Evolutionary conservation across 2,888 invertebrate genomes (phyloP).

Genomic region (Euspilapteryx auroguttella): DNA sequence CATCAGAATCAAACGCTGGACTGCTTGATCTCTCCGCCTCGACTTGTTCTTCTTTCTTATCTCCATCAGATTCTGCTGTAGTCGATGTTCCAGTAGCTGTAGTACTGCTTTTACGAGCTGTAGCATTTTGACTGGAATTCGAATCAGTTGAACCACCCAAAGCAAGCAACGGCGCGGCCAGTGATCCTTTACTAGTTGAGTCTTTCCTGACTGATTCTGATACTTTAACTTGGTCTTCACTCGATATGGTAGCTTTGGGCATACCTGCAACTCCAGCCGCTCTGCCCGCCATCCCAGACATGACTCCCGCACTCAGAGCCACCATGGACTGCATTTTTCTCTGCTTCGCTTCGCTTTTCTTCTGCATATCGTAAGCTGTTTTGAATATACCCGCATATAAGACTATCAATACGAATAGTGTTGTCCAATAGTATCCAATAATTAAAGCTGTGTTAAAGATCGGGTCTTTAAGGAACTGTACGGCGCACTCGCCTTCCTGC

Average conservation of each 20-base stretch:
- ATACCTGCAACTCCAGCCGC: conserved; percentile 86
- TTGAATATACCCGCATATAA: conserved; percentile 97
- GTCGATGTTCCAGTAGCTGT: conserved; percentile 62
- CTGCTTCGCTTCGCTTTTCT: conserved; percentile 94
- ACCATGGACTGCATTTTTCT: conserved; percentile 96
- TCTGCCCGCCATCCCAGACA: conserved; percentile 88
- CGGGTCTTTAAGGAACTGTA: conserved; percentile 96
- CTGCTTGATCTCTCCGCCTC: conserved; percentile 85
- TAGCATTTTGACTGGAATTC: conserved; percentile 64
- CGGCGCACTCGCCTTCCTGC: conserved; percentile 86
- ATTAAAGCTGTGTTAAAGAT: conserved; percentile 96
- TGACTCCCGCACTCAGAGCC: conserved; percentile 84
- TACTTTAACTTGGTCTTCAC: conserved; percentile 70
- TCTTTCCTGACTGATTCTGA: conserved; percentile 38
- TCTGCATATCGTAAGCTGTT: conserved; percentile 96
- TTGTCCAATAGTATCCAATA: conserved; percentile 97
- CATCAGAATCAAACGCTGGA: conserved; percentile 93
- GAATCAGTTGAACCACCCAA: conserved; percentile 58
- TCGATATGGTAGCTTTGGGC: conserved; percentile 73
- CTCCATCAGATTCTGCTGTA: conserved; percentile 48
- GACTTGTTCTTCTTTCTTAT: conserved; percentile 48
- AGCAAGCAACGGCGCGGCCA: conserved; percentile 37
- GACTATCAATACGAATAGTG: conserved; percentile 90
- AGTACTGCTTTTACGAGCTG: conserved; percentile 59
- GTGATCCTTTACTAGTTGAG: conserved; percentile 33